Base-by-base conservation (phyloP, 2,888 invertebrate species). In the Leptopilina drosophilae region DNA sequence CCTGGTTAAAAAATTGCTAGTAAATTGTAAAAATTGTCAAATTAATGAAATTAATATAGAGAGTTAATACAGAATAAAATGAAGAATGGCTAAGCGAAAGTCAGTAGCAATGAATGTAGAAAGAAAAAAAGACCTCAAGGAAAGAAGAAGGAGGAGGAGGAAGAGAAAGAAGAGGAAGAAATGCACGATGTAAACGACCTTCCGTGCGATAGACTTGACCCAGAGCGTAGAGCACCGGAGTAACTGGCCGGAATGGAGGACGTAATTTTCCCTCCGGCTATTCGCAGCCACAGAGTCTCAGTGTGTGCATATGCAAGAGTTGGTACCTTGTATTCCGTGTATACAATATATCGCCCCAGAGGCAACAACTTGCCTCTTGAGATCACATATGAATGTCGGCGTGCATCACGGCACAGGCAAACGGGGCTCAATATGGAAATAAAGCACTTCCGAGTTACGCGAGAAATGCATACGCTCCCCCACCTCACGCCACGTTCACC, bases 381-480 rank as follows among this genome's bases (percentile, higher is more conserved):
- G 87, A 87, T 87, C 87, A 84, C 85, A 33, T 82, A 87, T 84
- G 84, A 84, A 85, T 85, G 87, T 87, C 83, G 84, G 85, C 86
- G 85, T 83, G 84, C 82, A 86, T 85, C 78, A 20, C 62, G 59
- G 59, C 59, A 80, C 84, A 81, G 85, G 86, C 81, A 80, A 46
- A 46, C 77, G 81, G 76, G 78, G 82, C 83, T 82, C 86, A 85
- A 86, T 88, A 88, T 89, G 88, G 88, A 88, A 89, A 89, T 89
- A 88, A 88, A 89, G 87, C 86, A 86, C 87, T 88, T 88, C 87
- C 87, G 87, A 85, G 87, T 84, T 87, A 83, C 84, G 82, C 86
- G 83, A 85, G 84, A 87, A 87, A 87, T 87, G 85, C 86, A 87
- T 85, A 83, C 84, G 84, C 82, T 82, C 79, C 79, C 80, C 82